Conservation (phyloP, 1,140 invertebrate genomes). For the Fragariocoptes setiger region DNA sequence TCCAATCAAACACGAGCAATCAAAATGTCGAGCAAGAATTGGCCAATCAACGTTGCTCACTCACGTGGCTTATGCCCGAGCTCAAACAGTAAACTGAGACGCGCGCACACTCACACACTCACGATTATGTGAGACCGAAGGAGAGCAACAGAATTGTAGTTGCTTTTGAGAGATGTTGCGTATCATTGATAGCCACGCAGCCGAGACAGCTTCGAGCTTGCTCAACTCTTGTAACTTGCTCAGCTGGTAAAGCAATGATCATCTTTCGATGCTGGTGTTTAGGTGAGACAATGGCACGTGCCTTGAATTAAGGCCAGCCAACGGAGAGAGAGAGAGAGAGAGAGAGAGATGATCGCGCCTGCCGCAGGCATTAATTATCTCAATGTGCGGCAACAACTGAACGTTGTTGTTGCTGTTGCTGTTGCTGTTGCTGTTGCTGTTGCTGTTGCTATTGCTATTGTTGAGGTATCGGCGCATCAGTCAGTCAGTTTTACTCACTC, state of each 20-base stretch:
- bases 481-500: neutral
- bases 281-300: neutral
- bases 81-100: too few species aligned
- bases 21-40: too few species aligned
- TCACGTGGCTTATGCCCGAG: too few species aligned
- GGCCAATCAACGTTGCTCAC: too few species aligned
- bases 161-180: neutral
- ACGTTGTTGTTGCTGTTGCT: neutral
- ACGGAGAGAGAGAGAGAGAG: neutral
- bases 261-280: neutral
- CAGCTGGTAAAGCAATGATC: neutral
- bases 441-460: neutral
- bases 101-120: too few species aligned
- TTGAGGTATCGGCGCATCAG: neutral
- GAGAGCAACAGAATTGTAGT: neutral
- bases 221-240: too few species aligned
- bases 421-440: conserved; percentile 1
- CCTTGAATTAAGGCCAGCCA: neutral
- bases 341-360: neutral
- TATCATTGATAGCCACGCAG: too few species aligned
- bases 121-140: too few species aligned
- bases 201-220: too few species aligned
- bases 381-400: neutral
- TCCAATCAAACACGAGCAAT: too few species aligned
- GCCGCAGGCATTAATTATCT: neutral